Conservation (phyloP, 2,113 vertebrate genomes). For the Mandrillus leucophaeus region DNA sequence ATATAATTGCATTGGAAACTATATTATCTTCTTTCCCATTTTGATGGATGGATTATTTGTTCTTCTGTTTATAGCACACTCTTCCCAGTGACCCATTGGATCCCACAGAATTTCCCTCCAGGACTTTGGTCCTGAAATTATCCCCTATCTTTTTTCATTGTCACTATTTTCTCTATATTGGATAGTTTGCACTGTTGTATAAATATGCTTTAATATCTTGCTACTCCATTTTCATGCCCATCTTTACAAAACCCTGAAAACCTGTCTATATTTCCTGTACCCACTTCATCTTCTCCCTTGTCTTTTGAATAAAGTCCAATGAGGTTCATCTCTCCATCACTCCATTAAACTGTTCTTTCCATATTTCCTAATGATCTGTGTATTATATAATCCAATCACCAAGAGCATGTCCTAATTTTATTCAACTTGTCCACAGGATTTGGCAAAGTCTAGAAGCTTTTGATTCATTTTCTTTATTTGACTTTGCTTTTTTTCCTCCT, state of each 20-base stretch:
- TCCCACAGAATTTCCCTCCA: background rate
- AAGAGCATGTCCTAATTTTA: background rate
- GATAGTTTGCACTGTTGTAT: background rate
- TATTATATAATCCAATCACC: background rate
- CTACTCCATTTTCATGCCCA: background rate
- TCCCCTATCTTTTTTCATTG: background rate
- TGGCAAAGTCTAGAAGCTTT: background rate
- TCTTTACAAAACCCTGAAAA: background rate
- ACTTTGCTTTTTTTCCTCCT: background rate
- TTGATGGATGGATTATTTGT: background rate
- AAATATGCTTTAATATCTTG: background rate
- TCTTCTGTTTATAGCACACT: background rate
- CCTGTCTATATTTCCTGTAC: background rate
- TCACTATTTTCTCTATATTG: background rate
- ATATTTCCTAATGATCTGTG: background rate
- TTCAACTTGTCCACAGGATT: background rate
- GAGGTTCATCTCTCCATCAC: background rate
- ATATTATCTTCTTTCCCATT: background rate
- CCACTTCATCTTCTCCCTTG: background rate
- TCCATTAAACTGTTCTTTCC: background rate
- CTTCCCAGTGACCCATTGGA: background rate
- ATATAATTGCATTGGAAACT: background rate
- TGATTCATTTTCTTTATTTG: background rate
- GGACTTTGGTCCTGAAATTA: background rate
- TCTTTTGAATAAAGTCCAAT: background rate